Percentiles rank a stretch among this genome's conserved stretches.
These are phyloP conservation scores for Lissocephala sabroskyi DNA, from an alignment of 2,888 invertebrate species.

Conservation along the genomic window DNA sequence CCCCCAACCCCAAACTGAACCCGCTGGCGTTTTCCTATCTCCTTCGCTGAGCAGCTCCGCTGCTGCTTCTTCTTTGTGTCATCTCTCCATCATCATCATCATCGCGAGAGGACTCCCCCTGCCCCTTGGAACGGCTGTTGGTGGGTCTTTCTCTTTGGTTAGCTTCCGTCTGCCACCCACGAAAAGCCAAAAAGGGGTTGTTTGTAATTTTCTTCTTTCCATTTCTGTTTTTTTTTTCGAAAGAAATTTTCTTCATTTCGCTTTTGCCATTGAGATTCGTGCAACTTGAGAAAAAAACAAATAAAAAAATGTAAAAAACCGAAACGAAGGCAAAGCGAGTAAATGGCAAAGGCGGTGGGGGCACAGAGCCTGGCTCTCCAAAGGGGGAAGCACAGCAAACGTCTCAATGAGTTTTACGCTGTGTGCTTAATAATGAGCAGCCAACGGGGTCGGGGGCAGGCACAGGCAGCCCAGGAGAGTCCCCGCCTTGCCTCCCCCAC, in stretches of 20 bases:
- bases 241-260: slow-evolving; percentile 57
- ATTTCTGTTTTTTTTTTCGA: slow-evolving; percentile 38
- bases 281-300: slow-evolving; percentile 57
- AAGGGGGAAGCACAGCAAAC: slow-evolving; percentile 27
- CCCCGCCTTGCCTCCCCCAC: slow-evolving; percentile 6
- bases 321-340: slow-evolving; percentile 43
- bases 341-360: slow-evolving; percentile 29
- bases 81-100: not conserved
- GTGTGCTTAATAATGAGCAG: slow-evolving; percentile 61
- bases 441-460: not conserved
- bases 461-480: not conserved
- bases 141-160: slow-evolving; percentile 1
- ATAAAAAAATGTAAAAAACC: slow-evolving; percentile 34
- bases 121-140: slow-evolving; percentile 10
- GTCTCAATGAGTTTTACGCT: slow-evolving; percentile 66
- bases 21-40: slow-evolving; percentile 4
- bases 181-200: slow-evolving; percentile 65
- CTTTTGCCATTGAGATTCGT: slow-evolving; percentile 53
- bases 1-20: not conserved
- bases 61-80: not conserved
- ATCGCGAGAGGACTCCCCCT: slow-evolving; percentile 7
- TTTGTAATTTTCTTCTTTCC: slow-evolving; percentile 60
- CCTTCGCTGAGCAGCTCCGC: slow-evolving; percentile 4
- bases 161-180: slow-evolving; percentile 2
- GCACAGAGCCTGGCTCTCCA: slow-evolving; percentile 1